A percentile compares a stretch with the other conserved stretches of the same genome.
Conservation (phyloP, 2,888 invertebrate genomes). For the Ornithoptera priamus region DNA sequence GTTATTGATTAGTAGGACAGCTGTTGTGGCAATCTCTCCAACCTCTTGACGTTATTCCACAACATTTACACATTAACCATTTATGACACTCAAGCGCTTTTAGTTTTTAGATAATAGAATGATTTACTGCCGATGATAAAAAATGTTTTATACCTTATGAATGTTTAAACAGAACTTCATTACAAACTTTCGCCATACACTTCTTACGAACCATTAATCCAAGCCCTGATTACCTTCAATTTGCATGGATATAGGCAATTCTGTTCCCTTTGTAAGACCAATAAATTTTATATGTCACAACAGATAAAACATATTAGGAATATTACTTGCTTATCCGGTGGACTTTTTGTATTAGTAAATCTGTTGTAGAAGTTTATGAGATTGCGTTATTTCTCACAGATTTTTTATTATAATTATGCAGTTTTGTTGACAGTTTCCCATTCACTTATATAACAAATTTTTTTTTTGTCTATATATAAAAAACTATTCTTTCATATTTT, state of each 20-base stretch:
- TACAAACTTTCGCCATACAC: constrained; percentile 58
- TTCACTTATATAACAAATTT: too few relatives aligned
- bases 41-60: constrained; percentile 56
- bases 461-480: too few relatives aligned
- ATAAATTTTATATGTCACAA: constrained; percentile 29
- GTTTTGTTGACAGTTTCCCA: too few relatives aligned
- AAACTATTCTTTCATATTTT: too few relatives aligned
- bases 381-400: not conserved
- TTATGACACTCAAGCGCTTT: constrained; percentile 26
- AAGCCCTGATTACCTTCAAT: constrained; percentile 40
- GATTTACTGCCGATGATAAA: constrained; percentile 13
- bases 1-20: constrained; percentile 73
- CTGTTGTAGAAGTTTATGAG: not conserved
- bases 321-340: constrained; percentile 27
- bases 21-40: constrained; percentile 58
- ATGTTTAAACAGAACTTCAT: constrained; percentile 39
- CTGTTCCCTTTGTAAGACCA: constrained; percentile 27
- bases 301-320: constrained; percentile 21
- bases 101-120: constrained; percentile 18
- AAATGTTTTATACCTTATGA: constrained; percentile 16
- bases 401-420: too few relatives aligned
- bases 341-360: constrained; percentile 24
- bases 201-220: constrained; percentile 63
- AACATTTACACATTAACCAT: constrained; percentile 40
- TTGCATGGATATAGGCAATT: constrained; percentile 33